Evolutionary conservation across 2,113 vertebrate species (phyloP).

Genomic region (Scortum barcoo): DNA sequence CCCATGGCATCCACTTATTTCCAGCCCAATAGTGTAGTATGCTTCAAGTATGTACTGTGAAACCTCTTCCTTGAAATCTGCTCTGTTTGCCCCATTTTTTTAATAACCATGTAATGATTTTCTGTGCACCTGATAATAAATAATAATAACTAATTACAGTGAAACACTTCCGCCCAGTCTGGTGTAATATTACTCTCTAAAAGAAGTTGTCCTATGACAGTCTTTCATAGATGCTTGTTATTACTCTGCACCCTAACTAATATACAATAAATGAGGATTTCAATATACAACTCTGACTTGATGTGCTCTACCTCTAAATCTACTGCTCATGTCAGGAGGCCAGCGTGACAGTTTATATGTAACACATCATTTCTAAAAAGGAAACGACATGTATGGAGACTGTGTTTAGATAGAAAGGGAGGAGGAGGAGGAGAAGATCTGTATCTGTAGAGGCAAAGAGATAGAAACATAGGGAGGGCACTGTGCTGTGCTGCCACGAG

Average conservation of each 20-base stretch:
- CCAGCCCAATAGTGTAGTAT: too few species aligned
- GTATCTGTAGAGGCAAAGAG: constrained; percentile 6
- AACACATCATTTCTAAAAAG: background rate
- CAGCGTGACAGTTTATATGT: background rate
- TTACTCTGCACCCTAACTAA: background rate
- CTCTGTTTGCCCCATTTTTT: too few species aligned
- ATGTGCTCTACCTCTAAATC: background rate
- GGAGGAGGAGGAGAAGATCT: background rate
- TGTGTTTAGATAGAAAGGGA: background rate
- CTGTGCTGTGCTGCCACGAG: constrained; percentile 33
- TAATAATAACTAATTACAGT: too few species aligned
- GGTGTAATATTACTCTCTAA: background rate
- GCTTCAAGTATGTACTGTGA: too few species aligned
- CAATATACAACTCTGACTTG: background rate
- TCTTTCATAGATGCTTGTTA: background rate
- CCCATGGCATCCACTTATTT: too few species aligned
- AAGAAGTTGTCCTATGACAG: background rate
- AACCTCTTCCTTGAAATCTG: too few species aligned
- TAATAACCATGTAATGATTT: too few species aligned
- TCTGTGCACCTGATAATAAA: too few species aligned
- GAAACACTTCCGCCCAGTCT: background rate
- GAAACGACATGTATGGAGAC: background rate
- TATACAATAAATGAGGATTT: background rate
- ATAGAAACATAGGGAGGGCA: constrained; percentile 26
- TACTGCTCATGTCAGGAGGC: too few species aligned